Evolutionary conservation across 2,888 invertebrate genomes (phyloP).

Genomic region (Megastigmus dorsalis): DNA sequence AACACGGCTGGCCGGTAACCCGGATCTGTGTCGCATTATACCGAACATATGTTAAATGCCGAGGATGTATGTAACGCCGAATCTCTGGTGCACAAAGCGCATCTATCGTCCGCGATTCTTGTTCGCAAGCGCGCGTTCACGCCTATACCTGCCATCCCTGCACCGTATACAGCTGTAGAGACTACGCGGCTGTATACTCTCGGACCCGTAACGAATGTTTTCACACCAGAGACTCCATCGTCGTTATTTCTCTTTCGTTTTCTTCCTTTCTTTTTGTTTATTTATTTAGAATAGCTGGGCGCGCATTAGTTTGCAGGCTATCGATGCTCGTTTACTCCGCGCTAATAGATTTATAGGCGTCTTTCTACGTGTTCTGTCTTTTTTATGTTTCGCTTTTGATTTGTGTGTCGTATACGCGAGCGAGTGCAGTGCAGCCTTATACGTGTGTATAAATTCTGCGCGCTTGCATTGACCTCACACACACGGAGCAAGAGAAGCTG

Average conservation of each 20-base stretch:
- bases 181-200: neutral
- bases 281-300: neutral
- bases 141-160: neutral
- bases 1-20: neutral
- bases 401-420: too few species aligned
- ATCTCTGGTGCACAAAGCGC: constrained; percentile 4
- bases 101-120: too few species aligned
- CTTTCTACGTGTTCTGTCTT: neutral
- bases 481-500: neutral
- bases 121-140: too few species aligned
- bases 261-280: neutral
- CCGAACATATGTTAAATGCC: constrained; percentile 36
- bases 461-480: constrained; percentile 12
- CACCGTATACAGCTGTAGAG: neutral
- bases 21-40: constrained; percentile 39
- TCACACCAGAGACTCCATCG: neutral
- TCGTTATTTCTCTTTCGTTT: neutral
- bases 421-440: too few species aligned
- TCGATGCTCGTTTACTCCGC: constrained; percentile 13
- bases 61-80: constrained; percentile 13
- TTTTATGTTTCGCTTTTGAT: neutral
- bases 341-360: constrained; percentile 33
- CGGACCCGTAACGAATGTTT: neutral
- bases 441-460: constrained; percentile 8
- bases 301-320: constrained; percentile 23